Evolutionary conservation across 2,797 vertebrate genomes (phyloP).

Genomic region (Lagodon rhomboides): DNA sequence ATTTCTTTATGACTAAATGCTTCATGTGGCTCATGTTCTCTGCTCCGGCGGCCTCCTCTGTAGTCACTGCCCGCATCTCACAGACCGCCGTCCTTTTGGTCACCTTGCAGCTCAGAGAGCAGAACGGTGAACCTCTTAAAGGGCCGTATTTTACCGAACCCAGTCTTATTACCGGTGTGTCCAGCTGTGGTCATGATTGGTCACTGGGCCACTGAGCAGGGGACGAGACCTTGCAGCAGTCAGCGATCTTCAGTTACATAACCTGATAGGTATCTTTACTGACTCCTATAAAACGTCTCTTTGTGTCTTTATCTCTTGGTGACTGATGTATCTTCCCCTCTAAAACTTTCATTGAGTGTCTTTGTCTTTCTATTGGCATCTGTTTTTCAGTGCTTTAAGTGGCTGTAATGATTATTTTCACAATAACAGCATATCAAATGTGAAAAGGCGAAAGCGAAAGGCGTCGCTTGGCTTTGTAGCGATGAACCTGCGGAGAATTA

Average conservation of each 20-base stretch:
- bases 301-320: constrained; percentile 29
- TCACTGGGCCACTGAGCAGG: constrained; percentile 65
- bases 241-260: constrained; percentile 62
- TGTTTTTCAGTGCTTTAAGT: not conserved
- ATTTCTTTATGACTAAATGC: constrained; percentile 64
- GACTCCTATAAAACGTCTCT: constrained; percentile 43
- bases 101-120: constrained; percentile 74
- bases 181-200: constrained; percentile 61
- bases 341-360: not conserved
- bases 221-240: constrained; percentile 65
- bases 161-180: constrained; percentile 71
- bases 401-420: not conserved
- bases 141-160: constrained; percentile 75
- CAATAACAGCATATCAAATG: not conserved
- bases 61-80: constrained; percentile 50
- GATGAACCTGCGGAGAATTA: not conserved
- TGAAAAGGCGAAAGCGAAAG: not conserved
- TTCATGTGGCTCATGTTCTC: constrained; percentile 54
- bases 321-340: constrained; percentile 13
- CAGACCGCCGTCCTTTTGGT: constrained; percentile 57
- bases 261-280: constrained; percentile 58
- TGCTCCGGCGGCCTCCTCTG: constrained; percentile 19
- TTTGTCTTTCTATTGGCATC: not conserved
- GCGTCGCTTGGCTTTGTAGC: not conserved
- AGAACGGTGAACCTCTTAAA: constrained; percentile 50